Evolutionary conservation across 2,797 vertebrate genomes (phyloP).

Genomic region (Sarcophilus harrisii): DNA sequence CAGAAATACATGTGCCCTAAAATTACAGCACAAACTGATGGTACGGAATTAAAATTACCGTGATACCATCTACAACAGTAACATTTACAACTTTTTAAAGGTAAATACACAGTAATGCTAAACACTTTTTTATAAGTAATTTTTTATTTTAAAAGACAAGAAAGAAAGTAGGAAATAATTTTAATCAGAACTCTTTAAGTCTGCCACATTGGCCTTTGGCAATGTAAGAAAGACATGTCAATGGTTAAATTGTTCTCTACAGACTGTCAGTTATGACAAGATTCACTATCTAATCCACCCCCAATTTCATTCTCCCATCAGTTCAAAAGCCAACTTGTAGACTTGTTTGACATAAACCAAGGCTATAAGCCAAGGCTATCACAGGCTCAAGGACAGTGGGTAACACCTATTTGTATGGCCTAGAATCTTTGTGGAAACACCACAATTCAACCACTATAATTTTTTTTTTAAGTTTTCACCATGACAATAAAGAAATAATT

Average conservation of each 20-base stretch:
- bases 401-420: not conserved
- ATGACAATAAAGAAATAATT: not conserved
- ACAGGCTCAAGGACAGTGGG: constrained; percentile 12
- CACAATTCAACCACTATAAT: not conserved
- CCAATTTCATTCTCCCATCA: not conserved
- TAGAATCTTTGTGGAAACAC: not conserved
- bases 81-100: constrained; percentile 10
- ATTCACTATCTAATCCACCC: not conserved
- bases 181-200: not conserved
- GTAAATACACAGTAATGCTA: constrained; percentile 5
- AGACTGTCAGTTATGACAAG: constrained; percentile 52
- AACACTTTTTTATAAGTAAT: not conserved
- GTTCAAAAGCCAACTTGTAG: constrained; percentile 14
- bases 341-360: constrained; percentile 26
- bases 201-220: constrained; percentile 45
- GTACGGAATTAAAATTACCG: not conserved
- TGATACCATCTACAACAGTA: constrained; percentile 1
- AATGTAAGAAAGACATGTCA: constrained; percentile 45
- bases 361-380: constrained; percentile 57
- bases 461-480: not conserved
- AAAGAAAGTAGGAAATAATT: not conserved
- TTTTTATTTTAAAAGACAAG: not conserved
- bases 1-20: not conserved
- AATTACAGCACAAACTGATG: not conserved
- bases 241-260: constrained; percentile 59